phyloP scores from a whole-genome alignment of 2,113 vertebrate genomes.

The Phylloscopus whistleri region DNA sequence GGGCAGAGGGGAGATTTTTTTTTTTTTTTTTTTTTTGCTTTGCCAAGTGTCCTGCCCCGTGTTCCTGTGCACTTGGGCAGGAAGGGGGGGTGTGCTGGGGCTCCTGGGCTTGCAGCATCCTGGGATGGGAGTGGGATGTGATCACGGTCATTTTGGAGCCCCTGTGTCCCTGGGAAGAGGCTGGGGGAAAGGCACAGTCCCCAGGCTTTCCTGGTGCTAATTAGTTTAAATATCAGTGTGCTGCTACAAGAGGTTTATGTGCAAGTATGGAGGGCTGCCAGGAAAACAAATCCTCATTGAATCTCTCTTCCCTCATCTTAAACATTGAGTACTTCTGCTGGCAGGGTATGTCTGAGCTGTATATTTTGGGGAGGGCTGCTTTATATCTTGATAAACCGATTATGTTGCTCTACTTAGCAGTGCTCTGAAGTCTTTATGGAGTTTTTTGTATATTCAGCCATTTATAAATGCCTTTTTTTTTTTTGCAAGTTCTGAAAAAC shows the following conservation, averaged over 20 bases:
- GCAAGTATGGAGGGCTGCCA: background rate
- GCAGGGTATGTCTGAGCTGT: background rate
- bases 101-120: background rate
- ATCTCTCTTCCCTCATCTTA: background rate
- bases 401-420: background rate
- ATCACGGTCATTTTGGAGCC: background rate
- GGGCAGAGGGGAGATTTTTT: background rate
- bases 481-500: background rate
- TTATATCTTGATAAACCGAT: background rate
- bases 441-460: background rate
- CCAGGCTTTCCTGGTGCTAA: conserved; percentile 14
- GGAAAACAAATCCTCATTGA: background rate
- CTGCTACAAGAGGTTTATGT: background rate
- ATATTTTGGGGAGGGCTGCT: background rate
- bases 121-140: background rate
- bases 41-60: conserved; percentile 18
- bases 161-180: background rate
- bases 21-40: background rate
- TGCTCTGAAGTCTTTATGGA: background rate
- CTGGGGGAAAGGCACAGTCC: background rate
- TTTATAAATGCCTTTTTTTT: background rate
- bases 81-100: background rate
- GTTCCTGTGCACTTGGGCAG: background rate
- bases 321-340: background rate
- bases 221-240: conserved; percentile 31